Conservation (phyloP, 2,888 invertebrate species). For the Sminthurinus aureus region DNA sequence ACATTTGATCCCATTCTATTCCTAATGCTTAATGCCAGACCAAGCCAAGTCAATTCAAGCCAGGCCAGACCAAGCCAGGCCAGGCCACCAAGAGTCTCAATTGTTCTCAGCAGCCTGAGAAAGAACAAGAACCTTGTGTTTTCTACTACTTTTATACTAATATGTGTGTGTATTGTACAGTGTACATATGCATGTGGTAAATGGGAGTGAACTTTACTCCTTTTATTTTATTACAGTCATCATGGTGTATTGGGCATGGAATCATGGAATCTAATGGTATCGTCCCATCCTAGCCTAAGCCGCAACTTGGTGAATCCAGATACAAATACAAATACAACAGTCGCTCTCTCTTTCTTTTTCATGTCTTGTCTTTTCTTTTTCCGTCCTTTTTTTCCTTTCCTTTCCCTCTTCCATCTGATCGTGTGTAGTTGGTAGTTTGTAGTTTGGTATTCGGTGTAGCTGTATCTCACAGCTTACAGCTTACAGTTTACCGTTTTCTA, state of each 20-base stretch:
- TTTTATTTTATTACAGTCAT: slow-evolving; percentile 2
- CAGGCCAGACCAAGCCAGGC: no score
- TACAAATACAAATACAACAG: slow-evolving; percentile 1
- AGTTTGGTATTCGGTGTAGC: no score
- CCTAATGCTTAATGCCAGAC: slow-evolving; percentile 5
- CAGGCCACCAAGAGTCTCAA: slow-evolving; percentile 33
- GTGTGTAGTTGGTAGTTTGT: not conserved
- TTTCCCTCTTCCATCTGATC: not conserved
- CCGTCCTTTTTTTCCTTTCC: not conserved
- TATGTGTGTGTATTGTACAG: not conserved
- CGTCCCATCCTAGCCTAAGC: not conserved
- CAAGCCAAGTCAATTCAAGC: not conserved
- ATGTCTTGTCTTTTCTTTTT: not conserved
- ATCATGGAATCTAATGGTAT: slow-evolving; percentile 1
- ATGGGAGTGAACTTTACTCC: slow-evolving; percentile 35
- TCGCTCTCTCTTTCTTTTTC: not conserved
- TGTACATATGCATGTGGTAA: slow-evolving; percentile 1
- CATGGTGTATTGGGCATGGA: not conserved
- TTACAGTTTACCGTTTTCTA: no score
- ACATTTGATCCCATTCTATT: slow-evolving; percentile 23
- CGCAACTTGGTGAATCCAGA: not conserved
- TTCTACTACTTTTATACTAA: not conserved
- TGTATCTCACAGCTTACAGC: no score
- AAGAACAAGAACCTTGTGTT: not conserved
- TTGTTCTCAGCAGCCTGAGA: slow-evolving; percentile 21